Base-by-base conservation (phyloP, 2,888 invertebrate genomes). In the Lepidochitona cinerea region DNA sequence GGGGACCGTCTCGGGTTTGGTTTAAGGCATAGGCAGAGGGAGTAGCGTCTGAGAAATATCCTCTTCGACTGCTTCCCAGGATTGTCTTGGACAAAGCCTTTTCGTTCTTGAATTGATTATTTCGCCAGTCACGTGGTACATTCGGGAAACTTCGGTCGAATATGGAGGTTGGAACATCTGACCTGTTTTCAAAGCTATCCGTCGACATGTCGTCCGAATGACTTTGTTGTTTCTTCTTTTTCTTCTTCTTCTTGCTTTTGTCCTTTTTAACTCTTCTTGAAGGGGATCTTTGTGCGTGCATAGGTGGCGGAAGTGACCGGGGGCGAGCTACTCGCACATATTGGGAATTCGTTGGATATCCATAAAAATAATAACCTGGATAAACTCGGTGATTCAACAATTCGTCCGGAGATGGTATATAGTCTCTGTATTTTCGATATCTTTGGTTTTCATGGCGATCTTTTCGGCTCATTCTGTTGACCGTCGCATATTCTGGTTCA, bases 81-180 rank as follows among this genome's bases (percentile, higher is more conserved):
- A 87, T 80, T 49, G 84, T 83, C 69, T 82, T 79, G 6, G 80
- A 79, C 70, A 86, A 85, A 29, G 82, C 79, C 70, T 80, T 76
- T 76, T 88, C 87, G 72, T 87, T 85, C 76, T 83, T 79, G 70
- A 85, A 84, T 73, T 87, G 86, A 59, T 78, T 70, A 12, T 81
- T 75, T 65, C 85, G 78, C 72, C 86, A 86, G 79, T 87, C 84
- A 36, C 85, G 74, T 29, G 83, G 86, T 59, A 26, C 9, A 29
- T 29, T 59, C 4, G 59, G 59, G 7, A 7, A 59, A 59, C 66
- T 80, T 79, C 1, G 70, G 75, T 33, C 41, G 74, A 26, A 73
- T 74, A 23, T 75, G 74, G 32, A 53, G 23, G 53, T 68, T 67
- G 29, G 59, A 18, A 36, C 65, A 32, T 6, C 73, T 54, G 78